Base-by-base conservation (phyloP, 2,113 vertebrate genomes). In the Nesoenas mayeri region DNA sequence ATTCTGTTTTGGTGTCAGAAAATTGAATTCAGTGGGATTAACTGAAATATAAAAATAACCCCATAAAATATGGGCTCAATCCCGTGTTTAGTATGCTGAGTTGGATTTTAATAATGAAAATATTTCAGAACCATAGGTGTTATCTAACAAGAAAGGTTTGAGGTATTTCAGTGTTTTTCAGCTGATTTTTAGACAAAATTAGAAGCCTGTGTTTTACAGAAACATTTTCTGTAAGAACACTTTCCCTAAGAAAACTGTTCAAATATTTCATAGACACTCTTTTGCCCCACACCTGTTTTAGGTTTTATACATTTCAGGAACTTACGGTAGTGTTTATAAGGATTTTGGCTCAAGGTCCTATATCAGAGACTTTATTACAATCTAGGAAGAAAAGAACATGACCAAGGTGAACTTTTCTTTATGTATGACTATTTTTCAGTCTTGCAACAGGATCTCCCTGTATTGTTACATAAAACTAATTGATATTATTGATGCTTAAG, bases 271-370 rank as follows among this genome's bases (percentile, higher is more conserved):
- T 9, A 67, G 25, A 53, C 20, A 62, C 1, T 1, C 6, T 3
- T 57, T 58, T 0, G 0, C 29, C 20, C 7, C 18, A 58, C 3
- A 15, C 3, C 17, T 88, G 10, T 47, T 89, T 61, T 47, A 70
- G 81, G 17, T 53, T 62, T 15, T 71, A 44, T 9, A 19, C 3
- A 21, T 90, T 79, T 85, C 31, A 40, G 65, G 20, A 93, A 29
- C 1, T 6, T 92, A 12, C 29, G 80, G 19, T 60, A 77, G 34
- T 34, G 32, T 53, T 77, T 40, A 28, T 14, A 42, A 2, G 9
- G 61, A 53, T 88, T 78, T 85, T 79, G 36, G 15, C 29, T 32
- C 50, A 69, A 40, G 29, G 4, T 6, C 42, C n/a, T 92, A 10
- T 53, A 60, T 51, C 16, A 47, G 25, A 48, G 34, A 31, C 42